Evolutionary conservation across 1,140 invertebrate species (phyloP).

Genomic region (Drosophila melanica): DNA sequence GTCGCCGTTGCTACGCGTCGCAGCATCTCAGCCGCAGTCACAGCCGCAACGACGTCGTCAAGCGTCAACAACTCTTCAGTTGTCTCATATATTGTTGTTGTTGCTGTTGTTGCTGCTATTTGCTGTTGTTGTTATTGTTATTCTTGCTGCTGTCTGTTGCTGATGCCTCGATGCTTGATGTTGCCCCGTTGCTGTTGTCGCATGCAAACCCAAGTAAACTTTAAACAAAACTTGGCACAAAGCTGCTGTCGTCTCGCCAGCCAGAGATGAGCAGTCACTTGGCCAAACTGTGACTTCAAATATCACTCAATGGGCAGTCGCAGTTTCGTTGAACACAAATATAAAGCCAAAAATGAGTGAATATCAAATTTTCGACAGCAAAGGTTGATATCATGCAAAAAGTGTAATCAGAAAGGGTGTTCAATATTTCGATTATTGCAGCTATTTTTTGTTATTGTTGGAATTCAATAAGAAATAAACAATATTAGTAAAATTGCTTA

Average conservation of each 20-base stretch:
- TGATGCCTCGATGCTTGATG: slow-evolving; percentile 51
- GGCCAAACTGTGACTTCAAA: slow-evolving; percentile 32
- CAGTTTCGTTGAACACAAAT: not conserved
- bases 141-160: slow-evolving; percentile 11
- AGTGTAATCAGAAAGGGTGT: too few species aligned
- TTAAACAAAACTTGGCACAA: slow-evolving; percentile 80
- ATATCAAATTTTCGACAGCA: too few species aligned
- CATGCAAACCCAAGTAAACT: slow-evolving; percentile 69
- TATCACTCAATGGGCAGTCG: not conserved
- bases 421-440: too few species aligned
- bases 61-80: slow-evolving; percentile 77
- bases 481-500: too few species aligned
- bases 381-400: too few species aligned
- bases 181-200: slow-evolving; percentile 41
- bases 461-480: too few species aligned
- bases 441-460: too few species aligned
- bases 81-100: slow-evolving; percentile 48
- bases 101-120: not conserved
- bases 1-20: not conserved
- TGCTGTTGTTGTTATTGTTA: slow-evolving; percentile 16
- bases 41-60: slow-evolving; percentile 60
- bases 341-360: not conserved
- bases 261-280: slow-evolving; percentile 38
- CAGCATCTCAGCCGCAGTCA: slow-evolving; percentile 16
- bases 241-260: slow-evolving; percentile 52